Percentiles rank a stretch among this genome's conserved stretches.
Evolutionary conservation across 2,113 vertebrate genomes (phyloP).

Genomic region (Orthonyx spaldingii): DNA sequence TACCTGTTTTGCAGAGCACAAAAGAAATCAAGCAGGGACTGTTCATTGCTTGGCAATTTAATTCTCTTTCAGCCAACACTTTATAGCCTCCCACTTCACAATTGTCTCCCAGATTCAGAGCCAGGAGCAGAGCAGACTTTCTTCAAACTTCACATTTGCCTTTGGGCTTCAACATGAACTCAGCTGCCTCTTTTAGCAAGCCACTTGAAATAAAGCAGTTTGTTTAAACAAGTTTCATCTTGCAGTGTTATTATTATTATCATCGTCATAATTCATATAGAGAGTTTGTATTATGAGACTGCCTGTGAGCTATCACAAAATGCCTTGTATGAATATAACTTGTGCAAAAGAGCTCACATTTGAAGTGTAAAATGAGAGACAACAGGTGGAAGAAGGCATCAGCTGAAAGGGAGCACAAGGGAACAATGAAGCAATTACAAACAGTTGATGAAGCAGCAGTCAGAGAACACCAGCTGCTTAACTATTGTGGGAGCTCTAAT

Average conservation of each 20-base stretch:
- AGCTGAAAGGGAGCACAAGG: slow-evolving; percentile 49
- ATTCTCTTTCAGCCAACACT: not conserved
- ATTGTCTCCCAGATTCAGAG: not conserved
- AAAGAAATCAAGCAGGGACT: not conserved
- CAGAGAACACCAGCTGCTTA: slow-evolving; percentile 62
- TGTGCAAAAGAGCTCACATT: not conserved
- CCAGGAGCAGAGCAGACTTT: not conserved
- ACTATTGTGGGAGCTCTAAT: slow-evolving; percentile 58
- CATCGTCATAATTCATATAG: not conserved
- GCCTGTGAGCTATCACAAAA: not conserved
- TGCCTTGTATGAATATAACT: not conserved
- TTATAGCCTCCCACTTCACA: not conserved
- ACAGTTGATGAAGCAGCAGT: slow-evolving; percentile 58
- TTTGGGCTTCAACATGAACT: not conserved
- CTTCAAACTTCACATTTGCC: not conserved
- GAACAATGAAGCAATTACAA: slow-evolving; percentile 51
- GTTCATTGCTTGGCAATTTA: not conserved
- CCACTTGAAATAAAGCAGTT: not conserved
- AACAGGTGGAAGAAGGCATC: slow-evolving; percentile 56
- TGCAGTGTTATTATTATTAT: not conserved
- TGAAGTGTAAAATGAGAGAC: slow-evolving; percentile 8
- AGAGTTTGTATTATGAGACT: not conserved
- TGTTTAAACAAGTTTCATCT: not conserved
- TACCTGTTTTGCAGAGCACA: not conserved
- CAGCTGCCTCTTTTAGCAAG: not conserved